Conservation (phyloP, 2,113 vertebrate species). For the Pachypanchax playfairii region DNA sequence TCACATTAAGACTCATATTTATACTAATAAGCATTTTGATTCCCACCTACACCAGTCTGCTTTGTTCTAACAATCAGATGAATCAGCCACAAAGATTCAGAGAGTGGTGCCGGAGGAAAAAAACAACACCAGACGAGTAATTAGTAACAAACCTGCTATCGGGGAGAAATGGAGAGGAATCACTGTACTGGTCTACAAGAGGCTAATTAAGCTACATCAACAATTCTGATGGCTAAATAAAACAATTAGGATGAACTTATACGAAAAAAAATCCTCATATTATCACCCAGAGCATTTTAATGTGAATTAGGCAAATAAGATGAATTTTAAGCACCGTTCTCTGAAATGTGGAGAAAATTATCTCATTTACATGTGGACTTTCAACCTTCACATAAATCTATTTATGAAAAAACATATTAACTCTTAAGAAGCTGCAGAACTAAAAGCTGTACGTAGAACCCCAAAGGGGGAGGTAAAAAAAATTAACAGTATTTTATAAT, state of each 20-base stretch:
- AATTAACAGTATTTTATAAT: no score
- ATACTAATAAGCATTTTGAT: slow-evolving; percentile 29
- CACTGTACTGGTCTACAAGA: slow-evolving; percentile 11
- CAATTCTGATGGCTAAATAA: slow-evolving; percentile 53
- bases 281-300: no score
- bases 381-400: no score
- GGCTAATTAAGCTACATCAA: slow-evolving; percentile 57
- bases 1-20: neutral
- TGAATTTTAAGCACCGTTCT: no score
- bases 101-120: slow-evolving; percentile 10
- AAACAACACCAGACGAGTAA: slow-evolving; percentile 46
- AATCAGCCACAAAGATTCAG: slow-evolving; percentile 50
- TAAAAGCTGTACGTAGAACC: neutral
- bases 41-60: slow-evolving; percentile 60
- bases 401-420: no score
- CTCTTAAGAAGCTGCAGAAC: neutral
- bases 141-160: slow-evolving; percentile 39
- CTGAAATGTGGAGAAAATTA: no score
- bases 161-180: slow-evolving; percentile 1
- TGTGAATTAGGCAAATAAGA: no score
- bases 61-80: slow-evolving; percentile 42
- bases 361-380: no score
- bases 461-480: no score
- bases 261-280: neutral
- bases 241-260: slow-evolving; percentile 50